Evolutionary conservation across 2,888 invertebrate genomes (phyloP), one percentile per base, ranked within the genome.

Genomic region (Raillietiella orientalis): DNA sequence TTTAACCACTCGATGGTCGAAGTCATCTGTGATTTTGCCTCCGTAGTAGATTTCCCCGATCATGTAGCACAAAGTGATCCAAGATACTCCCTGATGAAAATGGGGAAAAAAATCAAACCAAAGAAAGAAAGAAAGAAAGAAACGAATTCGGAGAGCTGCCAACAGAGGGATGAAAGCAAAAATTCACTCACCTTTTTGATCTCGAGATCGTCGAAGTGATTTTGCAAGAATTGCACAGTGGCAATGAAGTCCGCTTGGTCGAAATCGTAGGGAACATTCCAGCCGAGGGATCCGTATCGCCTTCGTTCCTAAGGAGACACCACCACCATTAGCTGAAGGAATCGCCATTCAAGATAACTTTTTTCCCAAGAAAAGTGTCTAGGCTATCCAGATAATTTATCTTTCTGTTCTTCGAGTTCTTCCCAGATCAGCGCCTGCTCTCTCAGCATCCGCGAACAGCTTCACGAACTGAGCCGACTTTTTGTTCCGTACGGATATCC

Each of bases 61-160:
- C 87, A 90, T 90, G 43, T 87, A 90, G 42, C 84, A 77, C 6
- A 90, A 67, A 0, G 87, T 90, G 12, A 75, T 75, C 87, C 87
- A 90, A 0, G 84, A 84, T 31, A 90, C 75, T 13, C 84, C 84
- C 52, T 56, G 39, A 16, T 36, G 32, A 17, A 30, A 16, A 17
- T 6, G n/a, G n/a, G 19, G 19, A 17, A 17, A n/a, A 17, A 17
- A 17, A n/a, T 8, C 6, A 6, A n/a, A 17, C n/a, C 19, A 8
- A 8, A n/a, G n/a, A 17, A 17, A 17, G n/a, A 17, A 17, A 17
- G 19, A 17, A 17, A 17, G 19, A 17, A 17, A 17, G 19, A 17
- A 17, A 17, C 6, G n/a, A 17, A n/a, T n/a, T n/a, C n/a, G n/a
- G n/a, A n/a, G n/a, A n/a, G n/a, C n/a, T n/a, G n/a, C n/a, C n/a